phyloP scores from a whole-genome alignment of 2,113 vertebrate species.

The Hystrix brachyura region DNA sequence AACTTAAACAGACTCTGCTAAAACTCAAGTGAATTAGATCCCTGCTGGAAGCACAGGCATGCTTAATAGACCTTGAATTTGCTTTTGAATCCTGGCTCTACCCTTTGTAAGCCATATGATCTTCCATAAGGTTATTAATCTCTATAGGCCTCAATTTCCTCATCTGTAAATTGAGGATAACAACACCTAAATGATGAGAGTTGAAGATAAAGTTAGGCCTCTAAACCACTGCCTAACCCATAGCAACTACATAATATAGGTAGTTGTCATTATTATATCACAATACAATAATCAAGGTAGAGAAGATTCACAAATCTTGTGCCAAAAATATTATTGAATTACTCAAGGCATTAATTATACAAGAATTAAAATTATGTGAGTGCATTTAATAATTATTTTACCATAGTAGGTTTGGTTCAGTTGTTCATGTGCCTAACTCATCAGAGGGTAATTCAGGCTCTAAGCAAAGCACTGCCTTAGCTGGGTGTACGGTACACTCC shows the following conservation, averaged over 20 bases:
- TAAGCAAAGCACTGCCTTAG: neutral
- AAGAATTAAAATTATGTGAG: neutral
- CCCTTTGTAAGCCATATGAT: neutral
- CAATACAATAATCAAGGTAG: too few species aligned
- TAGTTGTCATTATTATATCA: neutral
- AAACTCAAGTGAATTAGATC: neutral
- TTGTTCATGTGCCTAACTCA: neutral
- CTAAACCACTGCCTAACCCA: neutral
- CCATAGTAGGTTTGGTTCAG: neutral
- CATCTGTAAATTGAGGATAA: neutral
- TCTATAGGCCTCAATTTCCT: neutral
- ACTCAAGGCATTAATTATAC: neutral
- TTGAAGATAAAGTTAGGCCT: neutral
- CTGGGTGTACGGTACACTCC: too few species aligned
- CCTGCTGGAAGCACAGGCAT: neutral
- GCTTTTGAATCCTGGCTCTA: neutral
- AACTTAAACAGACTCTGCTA: conserved; percentile 25
- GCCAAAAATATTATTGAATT: neutral
- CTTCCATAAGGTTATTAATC: conserved; percentile 12
- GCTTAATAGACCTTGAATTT: neutral
- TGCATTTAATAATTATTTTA: neutral
- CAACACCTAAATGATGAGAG: neutral
- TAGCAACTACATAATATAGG: neutral
- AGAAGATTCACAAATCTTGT: neutral
- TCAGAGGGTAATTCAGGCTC: neutral